phyloP scores from a whole-genome alignment of 2,113 vertebrate genomes.

The Rhinichthys klamathensis region DNA sequence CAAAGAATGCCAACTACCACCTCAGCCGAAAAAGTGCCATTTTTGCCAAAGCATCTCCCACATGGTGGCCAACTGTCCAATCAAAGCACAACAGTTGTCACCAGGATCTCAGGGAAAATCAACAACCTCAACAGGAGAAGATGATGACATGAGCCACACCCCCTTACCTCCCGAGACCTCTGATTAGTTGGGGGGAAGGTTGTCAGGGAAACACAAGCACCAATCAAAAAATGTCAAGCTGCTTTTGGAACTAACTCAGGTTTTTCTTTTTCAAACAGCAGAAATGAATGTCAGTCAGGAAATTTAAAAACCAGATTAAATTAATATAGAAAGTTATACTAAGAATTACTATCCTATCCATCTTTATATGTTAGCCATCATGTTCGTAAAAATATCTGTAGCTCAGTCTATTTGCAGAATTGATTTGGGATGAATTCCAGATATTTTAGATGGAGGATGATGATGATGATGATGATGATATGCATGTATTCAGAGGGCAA shows the following conservation, averaged over 20 bases:
- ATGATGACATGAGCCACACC: constrained; percentile 73
- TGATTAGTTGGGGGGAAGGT: constrained; percentile 69
- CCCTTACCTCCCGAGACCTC: constrained; percentile 71
- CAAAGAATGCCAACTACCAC: constrained; percentile 92
- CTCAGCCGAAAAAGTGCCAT: constrained; percentile 92
- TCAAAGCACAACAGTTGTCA: constrained; percentile 80
- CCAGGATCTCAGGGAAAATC: constrained; percentile 79
- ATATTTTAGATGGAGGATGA: neutral
- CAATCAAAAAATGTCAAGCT: constrained; percentile 55
- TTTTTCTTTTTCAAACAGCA: constrained; percentile 51
- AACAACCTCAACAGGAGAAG: constrained; percentile 73
- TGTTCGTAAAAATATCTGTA: neutral
- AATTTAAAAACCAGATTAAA: neutral
- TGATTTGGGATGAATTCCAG: neutral
- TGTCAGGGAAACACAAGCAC: constrained; percentile 54
- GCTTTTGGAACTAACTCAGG: constrained; percentile 63
- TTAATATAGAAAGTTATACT: constrained; percentile 8
- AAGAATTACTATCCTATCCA: neutral
- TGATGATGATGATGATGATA: neutral
- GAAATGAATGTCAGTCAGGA: constrained; percentile 43
- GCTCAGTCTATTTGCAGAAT: neutral
- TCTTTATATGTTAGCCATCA: neutral
- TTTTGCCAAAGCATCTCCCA: constrained; percentile 90
- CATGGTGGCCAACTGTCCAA: constrained; percentile 87
- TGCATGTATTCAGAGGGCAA: neutral